phyloP scores from a whole-genome alignment of 1,140 invertebrate species.

The Oryctes rhinoceros region DNA sequence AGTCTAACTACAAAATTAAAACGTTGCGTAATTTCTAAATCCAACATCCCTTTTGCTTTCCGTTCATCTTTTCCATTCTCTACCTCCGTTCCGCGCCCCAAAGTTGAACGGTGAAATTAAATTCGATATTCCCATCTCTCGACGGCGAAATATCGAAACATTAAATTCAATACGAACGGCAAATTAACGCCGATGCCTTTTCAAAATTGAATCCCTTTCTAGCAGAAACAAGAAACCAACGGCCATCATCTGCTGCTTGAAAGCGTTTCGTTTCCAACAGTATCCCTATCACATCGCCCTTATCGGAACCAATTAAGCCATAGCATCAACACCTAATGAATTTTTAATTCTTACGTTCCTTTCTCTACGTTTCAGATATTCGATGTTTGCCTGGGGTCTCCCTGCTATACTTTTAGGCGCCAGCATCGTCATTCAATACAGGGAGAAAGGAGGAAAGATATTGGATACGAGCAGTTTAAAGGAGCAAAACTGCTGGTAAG shows the following conservation, averaged over 20 bases:
- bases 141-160: neutral
- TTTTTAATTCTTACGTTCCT: constrained; percentile 20
- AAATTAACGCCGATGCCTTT: constrained; percentile 6
- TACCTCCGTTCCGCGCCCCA: too few relatives aligned
- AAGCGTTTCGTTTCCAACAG: neutral
- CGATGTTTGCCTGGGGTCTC: constrained; percentile 58
- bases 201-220: neutral
- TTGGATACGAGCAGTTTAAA: constrained; percentile 54
- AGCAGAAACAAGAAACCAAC: neutral
- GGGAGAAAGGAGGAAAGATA: constrained; percentile 56
- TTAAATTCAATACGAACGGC: neutral
- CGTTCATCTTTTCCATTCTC: too few relatives aligned
- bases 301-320: neutral
- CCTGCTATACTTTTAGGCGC: constrained; percentile 54
- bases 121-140: neutral
- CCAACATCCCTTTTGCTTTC: neutral
- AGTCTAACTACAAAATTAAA: too few relatives aligned
- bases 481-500: constrained; percentile 59
- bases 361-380: constrained; percentile 53
- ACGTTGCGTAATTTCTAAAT: neutral
- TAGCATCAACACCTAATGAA: neutral
- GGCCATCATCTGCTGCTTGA: neutral
- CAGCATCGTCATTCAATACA: constrained; percentile 56
- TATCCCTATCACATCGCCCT: neutral
- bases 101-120: neutral